These are phyloP conservation scores for Typhlichthys eigenmanni DNA, from an alignment of 2,797 vertebrate species.

Conservation along the genomic window DNA sequence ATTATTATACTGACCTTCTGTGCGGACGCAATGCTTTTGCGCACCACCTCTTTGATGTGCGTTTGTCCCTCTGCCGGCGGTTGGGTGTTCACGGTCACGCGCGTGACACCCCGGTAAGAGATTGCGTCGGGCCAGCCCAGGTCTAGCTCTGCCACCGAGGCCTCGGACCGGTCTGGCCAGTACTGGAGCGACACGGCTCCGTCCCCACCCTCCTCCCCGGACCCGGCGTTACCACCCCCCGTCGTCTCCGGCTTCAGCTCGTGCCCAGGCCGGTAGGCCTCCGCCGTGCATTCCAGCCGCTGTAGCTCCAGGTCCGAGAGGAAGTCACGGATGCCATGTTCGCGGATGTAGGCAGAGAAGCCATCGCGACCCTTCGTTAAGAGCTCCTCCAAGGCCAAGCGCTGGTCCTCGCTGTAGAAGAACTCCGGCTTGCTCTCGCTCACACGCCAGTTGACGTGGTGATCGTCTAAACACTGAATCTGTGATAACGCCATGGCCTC, in stretches of 20 bases:
- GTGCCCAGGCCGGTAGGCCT: constrained; percentile 83
- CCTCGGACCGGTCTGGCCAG: constrained; percentile 94
- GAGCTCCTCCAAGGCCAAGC: constrained; percentile 88
- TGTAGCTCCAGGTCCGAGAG: constrained; percentile 88
- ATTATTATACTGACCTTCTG: constrained; percentile 80
- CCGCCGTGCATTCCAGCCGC: constrained; percentile 74
- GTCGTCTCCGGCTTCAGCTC: constrained; percentile 68
- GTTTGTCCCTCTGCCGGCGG: constrained; percentile 87
- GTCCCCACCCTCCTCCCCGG: constrained; percentile 61
- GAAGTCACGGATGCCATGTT: constrained; percentile 84
- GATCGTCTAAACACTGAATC: constrained; percentile 91
- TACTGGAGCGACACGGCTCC: constrained; percentile 87
- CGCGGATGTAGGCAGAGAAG: constrained; percentile 80
- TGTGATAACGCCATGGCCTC: constrained; percentile 90
- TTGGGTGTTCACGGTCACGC: constrained; percentile 92
- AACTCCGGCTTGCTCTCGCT: constrained; percentile 95
- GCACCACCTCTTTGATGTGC: constrained; percentile 96
- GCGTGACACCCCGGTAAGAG: constrained; percentile 92
- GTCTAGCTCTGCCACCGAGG: constrained; percentile 90
- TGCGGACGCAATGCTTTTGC: constrained; percentile 90
- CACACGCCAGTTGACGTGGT: constrained; percentile 92
- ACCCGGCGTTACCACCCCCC: constrained; percentile 50
- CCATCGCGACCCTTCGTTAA: constrained; percentile 78
- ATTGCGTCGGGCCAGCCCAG: constrained; percentile 91
- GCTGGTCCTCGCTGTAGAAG: constrained; percentile 94